These are phyloP conservation scores for Rhodinocichla rosea DNA, from an alignment of 2,113 vertebrate species.

Conservation along the genomic window DNA sequence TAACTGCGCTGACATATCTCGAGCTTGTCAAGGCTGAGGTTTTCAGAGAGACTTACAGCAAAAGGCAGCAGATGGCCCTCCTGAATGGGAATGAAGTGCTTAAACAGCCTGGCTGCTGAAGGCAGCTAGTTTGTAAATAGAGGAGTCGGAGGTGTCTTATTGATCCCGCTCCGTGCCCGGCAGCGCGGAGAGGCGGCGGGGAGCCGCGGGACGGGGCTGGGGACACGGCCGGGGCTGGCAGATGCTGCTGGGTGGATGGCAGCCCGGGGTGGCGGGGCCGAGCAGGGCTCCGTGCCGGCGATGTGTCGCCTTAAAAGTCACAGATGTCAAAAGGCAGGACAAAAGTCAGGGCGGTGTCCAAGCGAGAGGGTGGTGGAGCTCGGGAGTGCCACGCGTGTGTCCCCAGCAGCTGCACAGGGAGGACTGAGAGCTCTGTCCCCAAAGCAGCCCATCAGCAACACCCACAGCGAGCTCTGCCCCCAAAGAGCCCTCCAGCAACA, in stretches of 20 bases:
- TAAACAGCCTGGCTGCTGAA: slow-evolving; percentile 82
- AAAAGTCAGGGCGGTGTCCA: background rate
- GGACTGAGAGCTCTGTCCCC: no score
- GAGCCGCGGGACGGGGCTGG: slow-evolving; percentile 48
- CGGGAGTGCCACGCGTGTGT: fast-evolving
- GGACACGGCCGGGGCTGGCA: background rate
- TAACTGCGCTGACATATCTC: slow-evolving; percentile 95
- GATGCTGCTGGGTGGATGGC: background rate
- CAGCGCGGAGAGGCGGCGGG: slow-evolving; percentile 63
- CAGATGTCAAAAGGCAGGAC: slow-evolving; percentile 41
- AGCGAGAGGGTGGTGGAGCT: background rate
- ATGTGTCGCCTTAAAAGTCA: background rate
- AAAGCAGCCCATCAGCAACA: no score
- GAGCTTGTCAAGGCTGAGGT: slow-evolving; percentile 90
- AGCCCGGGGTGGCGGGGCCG: background rate
- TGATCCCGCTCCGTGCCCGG: slow-evolving; percentile 72
- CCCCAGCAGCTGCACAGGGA: fast-evolving
- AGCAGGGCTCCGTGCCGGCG: background rate
- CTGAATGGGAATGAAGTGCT: slow-evolving; percentile 85
- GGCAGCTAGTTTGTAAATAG: slow-evolving; percentile 85
- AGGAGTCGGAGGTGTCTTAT: slow-evolving; percentile 76
- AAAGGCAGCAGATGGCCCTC: slow-evolving; percentile 89
- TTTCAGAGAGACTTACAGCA: slow-evolving; percentile 86
- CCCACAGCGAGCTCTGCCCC: no score
- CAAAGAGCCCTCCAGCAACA: no score